phyloP scores from a whole-genome alignment of 2,113 vertebrate species.

The Chrysemys picta region DNA sequence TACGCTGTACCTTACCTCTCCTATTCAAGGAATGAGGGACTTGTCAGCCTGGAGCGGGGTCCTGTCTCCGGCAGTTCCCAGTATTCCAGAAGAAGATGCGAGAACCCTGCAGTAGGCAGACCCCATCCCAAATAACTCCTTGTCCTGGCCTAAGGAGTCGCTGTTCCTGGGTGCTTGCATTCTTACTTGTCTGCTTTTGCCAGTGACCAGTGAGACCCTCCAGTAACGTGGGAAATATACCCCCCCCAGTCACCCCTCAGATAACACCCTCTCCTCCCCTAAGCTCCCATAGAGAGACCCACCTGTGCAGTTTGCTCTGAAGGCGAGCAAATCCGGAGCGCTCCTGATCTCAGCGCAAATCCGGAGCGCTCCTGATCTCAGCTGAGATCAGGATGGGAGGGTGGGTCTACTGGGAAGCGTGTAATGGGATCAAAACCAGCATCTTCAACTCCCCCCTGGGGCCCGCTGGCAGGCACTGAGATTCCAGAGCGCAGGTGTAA shows the following conservation, averaged over 20 bases:
- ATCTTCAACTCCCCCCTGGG: background rate
- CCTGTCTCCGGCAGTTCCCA: background rate
- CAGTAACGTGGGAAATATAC: background rate
- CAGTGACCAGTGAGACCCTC: too few species aligned
- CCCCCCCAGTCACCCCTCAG: background rate
- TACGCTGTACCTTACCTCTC: too few species aligned
- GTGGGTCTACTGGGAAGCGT: background rate
- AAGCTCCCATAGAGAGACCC: background rate
- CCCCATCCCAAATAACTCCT: background rate
- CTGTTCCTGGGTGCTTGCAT: background rate
- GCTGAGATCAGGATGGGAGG: background rate
- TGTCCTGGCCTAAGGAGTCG: background rate
- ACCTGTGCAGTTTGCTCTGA: background rate
- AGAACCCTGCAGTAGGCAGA: background rate
- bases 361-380: background rate
- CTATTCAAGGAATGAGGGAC: background rate
- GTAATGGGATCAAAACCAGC: background rate
- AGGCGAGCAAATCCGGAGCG: background rate
- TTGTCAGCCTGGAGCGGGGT: background rate
- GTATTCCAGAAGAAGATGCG: background rate
- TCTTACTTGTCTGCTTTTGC: background rate
- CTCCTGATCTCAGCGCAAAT: background rate
- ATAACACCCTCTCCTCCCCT: background rate
- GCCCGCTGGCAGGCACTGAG: too few species aligned
- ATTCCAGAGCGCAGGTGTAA: background rate